These are phyloP conservation scores for Hymenopus coronatus DNA, from an alignment of 2,888 invertebrate genomes.

Conservation along the genomic window DNA sequence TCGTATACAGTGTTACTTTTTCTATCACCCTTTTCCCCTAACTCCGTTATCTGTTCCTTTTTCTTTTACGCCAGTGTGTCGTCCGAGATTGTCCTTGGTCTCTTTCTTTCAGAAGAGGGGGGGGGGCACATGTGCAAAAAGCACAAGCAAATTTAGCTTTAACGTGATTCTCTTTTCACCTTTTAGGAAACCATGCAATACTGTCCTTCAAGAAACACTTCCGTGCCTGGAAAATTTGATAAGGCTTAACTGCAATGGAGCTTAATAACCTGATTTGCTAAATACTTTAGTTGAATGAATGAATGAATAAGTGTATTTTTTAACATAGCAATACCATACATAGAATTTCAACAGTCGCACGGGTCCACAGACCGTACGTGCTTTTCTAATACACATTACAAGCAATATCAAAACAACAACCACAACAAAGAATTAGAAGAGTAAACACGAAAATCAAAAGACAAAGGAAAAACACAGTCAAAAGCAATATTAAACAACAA, in stretches of 20 bases:
- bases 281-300: no score
- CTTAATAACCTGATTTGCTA: background rate
- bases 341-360: no score
- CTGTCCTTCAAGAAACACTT: background rate
- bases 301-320: no score
- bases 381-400: no score
- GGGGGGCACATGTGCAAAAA: background rate
- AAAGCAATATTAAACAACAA: no score
- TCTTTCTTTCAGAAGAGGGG: background rate
- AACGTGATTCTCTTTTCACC: background rate
- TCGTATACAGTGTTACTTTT: conserved; percentile 5
- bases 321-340: no score
- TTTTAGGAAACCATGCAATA: background rate
- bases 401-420: no score
- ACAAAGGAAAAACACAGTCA: no score
- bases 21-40: background rate
- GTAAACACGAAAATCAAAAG: no score
- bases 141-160: background rate
- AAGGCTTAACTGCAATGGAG: background rate
- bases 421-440: no score
- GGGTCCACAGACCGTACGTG: no score
- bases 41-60: background rate
- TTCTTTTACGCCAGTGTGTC: background rate
- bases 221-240: background rate
- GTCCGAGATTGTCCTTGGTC: background rate